Evolutionary conservation across 2,888 invertebrate genomes (phyloP).

Genomic region (Geotrupes spiniger): DNA sequence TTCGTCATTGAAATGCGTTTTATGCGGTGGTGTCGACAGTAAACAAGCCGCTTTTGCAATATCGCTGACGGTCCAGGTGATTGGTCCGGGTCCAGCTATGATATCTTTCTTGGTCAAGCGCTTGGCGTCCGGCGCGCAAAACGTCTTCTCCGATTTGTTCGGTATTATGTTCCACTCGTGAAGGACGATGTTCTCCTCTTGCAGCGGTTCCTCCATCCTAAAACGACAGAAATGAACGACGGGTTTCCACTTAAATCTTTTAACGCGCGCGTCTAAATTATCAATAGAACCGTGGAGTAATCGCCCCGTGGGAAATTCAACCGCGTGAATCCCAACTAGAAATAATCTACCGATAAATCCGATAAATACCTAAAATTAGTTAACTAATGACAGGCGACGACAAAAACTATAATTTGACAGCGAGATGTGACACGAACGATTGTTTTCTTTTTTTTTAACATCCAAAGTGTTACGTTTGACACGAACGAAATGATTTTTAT

Average conservation of each 20-base stretch:
- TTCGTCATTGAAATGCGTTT: constrained; percentile 59
- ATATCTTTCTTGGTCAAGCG: constrained; percentile 22
- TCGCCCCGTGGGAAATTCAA: no score
- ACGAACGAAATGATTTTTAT: no score
- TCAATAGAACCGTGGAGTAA: no score
- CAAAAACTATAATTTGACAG: no score
- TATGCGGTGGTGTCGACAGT: constrained; percentile 53
- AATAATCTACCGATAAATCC: no score
- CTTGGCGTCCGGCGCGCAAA: constrained; percentile 27
- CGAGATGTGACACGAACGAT: no score
- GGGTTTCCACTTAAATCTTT: background rate
- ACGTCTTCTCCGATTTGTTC: constrained; percentile 30
- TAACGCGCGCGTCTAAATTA: no score
- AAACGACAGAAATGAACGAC: constrained; percentile 10
- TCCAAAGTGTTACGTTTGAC: no score
- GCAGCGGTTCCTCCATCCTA: constrained; percentile 35
- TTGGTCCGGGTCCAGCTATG: constrained; percentile 27
- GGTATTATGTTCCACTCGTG: constrained; percentile 46
- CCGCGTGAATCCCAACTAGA: no score
- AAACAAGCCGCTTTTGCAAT: constrained; percentile 59
- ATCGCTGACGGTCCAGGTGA: constrained; percentile 49
- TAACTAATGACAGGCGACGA: background rate
- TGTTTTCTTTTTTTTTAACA: no score
- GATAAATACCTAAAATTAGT: background rate
- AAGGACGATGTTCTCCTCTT: constrained; percentile 27